Evolutionary conservation across 2,113 vertebrate species (phyloP).

Genomic region (Charina bottae): DNA sequence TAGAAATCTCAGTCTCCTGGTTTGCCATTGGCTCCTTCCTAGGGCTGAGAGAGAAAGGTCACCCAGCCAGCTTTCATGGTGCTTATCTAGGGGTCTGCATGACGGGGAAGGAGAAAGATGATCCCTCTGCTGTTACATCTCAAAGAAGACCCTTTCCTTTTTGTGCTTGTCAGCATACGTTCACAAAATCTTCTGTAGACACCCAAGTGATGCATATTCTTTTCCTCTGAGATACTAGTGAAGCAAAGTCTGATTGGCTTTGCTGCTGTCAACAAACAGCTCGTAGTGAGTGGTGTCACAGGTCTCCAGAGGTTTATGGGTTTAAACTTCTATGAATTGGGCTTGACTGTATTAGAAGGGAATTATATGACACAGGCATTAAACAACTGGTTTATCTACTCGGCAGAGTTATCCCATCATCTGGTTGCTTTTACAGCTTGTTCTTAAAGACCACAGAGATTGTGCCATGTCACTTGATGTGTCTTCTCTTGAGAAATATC

Average conservation of each 20-base stretch:
- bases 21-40: too few relatives aligned
- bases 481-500: constrained; percentile 45
- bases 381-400: constrained; percentile 77
- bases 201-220: not conserved
- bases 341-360: constrained; percentile 75
- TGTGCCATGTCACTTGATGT: constrained; percentile 49
- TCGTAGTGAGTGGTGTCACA: constrained; percentile 71
- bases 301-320: constrained; percentile 78
- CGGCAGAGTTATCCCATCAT: constrained; percentile 62
- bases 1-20: too few relatives aligned
- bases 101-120: not conserved
- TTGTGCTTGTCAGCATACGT: constrained; percentile 26
- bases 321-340: constrained; percentile 76
- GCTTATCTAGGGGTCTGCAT: not conserved
- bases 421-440: constrained; percentile 53
- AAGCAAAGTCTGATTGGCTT: constrained; percentile 36
- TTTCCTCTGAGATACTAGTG: constrained; percentile 7
- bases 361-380: constrained; percentile 75
- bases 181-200: constrained; percentile 34
- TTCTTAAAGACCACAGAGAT: constrained; percentile 53
- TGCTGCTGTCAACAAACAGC: constrained; percentile 64
- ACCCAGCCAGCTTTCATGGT: not conserved
- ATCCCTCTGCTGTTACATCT: not conserved
- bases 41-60: too few relatives aligned
- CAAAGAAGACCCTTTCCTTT: constrained; percentile 4